phyloP scores from a whole-genome alignment of 1,140 invertebrate species.

The Pogonomyrmex barbatus region DNA sequence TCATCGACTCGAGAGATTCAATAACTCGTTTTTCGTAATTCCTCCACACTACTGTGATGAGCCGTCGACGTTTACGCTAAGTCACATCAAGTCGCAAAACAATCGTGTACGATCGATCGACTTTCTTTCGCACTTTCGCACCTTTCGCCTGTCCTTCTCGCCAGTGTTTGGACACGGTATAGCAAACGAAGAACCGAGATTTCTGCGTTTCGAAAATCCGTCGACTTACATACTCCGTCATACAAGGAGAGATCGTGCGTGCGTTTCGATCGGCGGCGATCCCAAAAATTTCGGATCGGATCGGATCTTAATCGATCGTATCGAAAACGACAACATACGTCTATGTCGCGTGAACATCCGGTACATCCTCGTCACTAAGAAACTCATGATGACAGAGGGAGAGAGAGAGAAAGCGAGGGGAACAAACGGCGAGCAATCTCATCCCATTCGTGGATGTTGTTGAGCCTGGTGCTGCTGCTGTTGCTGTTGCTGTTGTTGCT shows the following conservation, averaged over 20 bases:
- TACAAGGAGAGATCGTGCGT: slow-evolving; percentile 12
- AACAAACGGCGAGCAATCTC: slow-evolving; percentile 21
- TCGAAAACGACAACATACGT: slow-evolving; percentile 23
- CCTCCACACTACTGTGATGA: neutral
- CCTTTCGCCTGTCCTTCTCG: neutral
- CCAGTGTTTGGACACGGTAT: neutral
- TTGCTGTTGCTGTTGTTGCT: slow-evolving; percentile 63
- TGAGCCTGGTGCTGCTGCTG: slow-evolving; percentile 64
- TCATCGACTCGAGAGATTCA: slow-evolving; percentile 34
- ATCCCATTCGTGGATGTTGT: slow-evolving; percentile 69
- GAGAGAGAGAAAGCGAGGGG: slow-evolving; percentile 47
- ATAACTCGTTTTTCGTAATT: slow-evolving; percentile 16
- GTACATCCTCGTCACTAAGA: slow-evolving; percentile 17
- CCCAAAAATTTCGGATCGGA: neutral
- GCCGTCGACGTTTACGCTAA: neutral
- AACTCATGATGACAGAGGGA: slow-evolving; percentile 28
- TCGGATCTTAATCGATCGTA: slow-evolving; percentile 23
- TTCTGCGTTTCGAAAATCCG: slow-evolving; percentile 3
- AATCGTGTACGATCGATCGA: slow-evolving; percentile 16
- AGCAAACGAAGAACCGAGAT: slow-evolving; percentile 3
- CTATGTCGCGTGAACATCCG: slow-evolving; percentile 7
- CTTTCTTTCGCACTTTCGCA: slow-evolving; percentile 11
- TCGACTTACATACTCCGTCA: neutral
- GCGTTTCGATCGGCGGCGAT: slow-evolving; percentile 24
- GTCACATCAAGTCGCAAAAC: slow-evolving; percentile 33